These are phyloP conservation scores for Mus minutoides DNA, from an alignment of 2,797 vertebrate genomes.

Conservation along the genomic window DNA sequence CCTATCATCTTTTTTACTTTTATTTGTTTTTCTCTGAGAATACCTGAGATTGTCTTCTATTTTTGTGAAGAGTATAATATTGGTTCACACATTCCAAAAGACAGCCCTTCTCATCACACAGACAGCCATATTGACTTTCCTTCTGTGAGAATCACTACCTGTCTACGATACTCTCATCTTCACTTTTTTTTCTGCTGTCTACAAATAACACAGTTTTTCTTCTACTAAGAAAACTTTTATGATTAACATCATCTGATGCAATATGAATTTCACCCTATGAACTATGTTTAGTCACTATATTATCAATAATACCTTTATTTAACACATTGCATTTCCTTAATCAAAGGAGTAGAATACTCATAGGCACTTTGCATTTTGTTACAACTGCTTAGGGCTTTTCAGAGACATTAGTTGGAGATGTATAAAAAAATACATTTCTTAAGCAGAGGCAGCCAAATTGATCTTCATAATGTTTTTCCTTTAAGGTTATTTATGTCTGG, in stretches of 20 bases:
- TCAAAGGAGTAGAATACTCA: not conserved
- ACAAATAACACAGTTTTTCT: not conserved
- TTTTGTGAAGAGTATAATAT: conserved; percentile 2
- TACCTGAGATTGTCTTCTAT: not conserved
- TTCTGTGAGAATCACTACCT: not conserved
- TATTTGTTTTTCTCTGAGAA: not conserved
- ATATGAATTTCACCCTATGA: not conserved
- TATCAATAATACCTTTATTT: not conserved
- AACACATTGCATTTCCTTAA: not conserved
- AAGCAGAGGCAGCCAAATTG: not conserved
- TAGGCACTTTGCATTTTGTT: not conserved
- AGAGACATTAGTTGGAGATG: not conserved
- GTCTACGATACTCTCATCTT: not conserved
- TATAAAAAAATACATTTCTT: conserved; percentile 7
- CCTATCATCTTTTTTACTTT: not conserved
- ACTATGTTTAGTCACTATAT: not conserved
- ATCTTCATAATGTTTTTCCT: conserved; percentile 26
- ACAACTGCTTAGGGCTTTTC: conserved; percentile 1
- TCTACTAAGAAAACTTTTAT: not conserved
- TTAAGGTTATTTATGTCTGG: not conserved
- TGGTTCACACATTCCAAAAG: not conserved
- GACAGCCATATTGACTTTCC: not conserved
- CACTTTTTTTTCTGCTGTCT: not conserved
- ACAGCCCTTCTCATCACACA: not conserved
- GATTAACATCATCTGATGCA: not conserved